These are phyloP conservation scores for Myiozetetes cayanensis DNA, from an alignment of 2,113 vertebrate species.

Conservation along the genomic window DNA sequence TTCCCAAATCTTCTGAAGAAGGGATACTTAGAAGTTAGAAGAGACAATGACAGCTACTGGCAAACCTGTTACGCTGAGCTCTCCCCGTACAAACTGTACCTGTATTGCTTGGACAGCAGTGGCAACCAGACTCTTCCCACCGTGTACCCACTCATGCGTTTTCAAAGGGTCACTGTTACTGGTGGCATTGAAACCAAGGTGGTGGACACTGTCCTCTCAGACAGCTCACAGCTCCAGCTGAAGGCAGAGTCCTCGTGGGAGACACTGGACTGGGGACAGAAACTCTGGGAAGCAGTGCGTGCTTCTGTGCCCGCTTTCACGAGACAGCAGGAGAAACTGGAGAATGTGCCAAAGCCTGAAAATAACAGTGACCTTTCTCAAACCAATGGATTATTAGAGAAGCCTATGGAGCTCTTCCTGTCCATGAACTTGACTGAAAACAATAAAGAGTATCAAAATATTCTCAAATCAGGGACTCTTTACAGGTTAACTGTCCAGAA, in stretches of 20 bases:
- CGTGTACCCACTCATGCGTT: constrained; percentile 85
- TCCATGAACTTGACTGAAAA: constrained; percentile 67
- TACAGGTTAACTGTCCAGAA: constrained; percentile 87
- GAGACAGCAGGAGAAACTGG: constrained; percentile 59
- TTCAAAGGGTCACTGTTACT: constrained; percentile 85
- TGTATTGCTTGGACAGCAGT: constrained; percentile 90
- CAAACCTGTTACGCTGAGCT: constrained; percentile 88
- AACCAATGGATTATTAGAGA: constrained; percentile 59
- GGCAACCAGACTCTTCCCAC: constrained; percentile 86
- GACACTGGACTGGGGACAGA: constrained; percentile 88
- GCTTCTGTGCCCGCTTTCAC: constrained; percentile 67
- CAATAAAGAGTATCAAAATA: constrained; percentile 76
- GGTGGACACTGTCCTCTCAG: constrained; percentile 87
- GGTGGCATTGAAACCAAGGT: constrained; percentile 83
- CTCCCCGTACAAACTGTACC: constrained; percentile 84
- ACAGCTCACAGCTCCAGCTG: constrained; percentile 87
- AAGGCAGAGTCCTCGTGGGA: constrained; percentile 88
- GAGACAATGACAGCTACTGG: constrained; percentile 86
- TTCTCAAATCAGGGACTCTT: constrained; percentile 88
- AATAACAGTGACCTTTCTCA: constrained; percentile 46
- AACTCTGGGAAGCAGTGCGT: constrained; percentile 88
- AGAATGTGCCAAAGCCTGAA: constrained; percentile 50
- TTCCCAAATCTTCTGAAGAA: constrained; percentile 90
- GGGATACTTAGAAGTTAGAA: constrained; percentile 87
- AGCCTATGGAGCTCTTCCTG: constrained; percentile 77